Conservation (phyloP, 2,113 vertebrate species). For the Gopherus flavomarginatus region DNA sequence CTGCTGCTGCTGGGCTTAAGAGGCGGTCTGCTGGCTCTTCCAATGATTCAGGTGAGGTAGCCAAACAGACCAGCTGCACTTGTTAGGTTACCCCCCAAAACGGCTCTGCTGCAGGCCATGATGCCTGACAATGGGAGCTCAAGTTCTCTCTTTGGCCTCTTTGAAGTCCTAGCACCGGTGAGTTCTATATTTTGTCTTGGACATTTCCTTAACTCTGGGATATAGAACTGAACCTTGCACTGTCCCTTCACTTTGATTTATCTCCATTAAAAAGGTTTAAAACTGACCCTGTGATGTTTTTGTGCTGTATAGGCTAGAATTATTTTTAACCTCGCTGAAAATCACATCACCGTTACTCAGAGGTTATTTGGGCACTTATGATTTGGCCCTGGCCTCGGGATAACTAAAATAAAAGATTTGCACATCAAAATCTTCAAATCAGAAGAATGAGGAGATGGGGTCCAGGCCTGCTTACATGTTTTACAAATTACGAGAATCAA, state of each 20-base stretch:
- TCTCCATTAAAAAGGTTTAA: not conserved
- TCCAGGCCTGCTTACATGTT: not conserved
- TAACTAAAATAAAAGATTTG: rapidly evolving
- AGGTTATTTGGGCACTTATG: not conserved
- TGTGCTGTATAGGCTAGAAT: not conserved
- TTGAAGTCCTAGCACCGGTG: no score
- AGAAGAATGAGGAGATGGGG: not conserved
- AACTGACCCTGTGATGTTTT: not conserved
- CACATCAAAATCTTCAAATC: not conserved
- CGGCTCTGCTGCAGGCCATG: no score
- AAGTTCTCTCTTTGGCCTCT: no score
- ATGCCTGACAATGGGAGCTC: no score
- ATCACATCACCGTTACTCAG: rapidly evolving
- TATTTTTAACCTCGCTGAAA: not conserved
- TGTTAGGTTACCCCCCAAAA: no score
- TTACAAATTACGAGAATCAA: not conserved
- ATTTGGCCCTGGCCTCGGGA: not conserved
- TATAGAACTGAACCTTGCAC: not conserved
- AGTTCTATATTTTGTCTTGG: not conserved
- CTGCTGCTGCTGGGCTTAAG: not conserved
- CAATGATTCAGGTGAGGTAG: not conserved
- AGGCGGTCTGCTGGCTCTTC: not conserved
- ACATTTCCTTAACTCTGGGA: not conserved
- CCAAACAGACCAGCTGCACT: not conserved
- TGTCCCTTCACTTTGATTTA: not conserved